Evolutionary conservation across 2,797 vertebrate species (phyloP).

Genomic region (Sylvilagus floridanus): DNA sequence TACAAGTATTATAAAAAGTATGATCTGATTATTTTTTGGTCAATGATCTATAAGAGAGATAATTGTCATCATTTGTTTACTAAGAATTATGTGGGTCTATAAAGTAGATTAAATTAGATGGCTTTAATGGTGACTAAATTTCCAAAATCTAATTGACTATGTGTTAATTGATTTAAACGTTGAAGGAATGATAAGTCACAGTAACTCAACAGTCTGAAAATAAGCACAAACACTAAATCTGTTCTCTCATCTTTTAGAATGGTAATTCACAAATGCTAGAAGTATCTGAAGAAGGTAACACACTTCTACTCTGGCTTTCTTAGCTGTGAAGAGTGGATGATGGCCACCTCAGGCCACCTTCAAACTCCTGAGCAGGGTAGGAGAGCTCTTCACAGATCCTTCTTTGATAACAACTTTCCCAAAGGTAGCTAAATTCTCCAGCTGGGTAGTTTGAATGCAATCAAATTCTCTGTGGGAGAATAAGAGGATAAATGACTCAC

Average conservation of each 20-base stretch:
- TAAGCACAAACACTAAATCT: not conserved
- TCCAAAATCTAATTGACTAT: not conserved
- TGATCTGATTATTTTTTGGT: slow-evolving; percentile 22
- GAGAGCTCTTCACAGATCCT: slow-evolving; percentile 65
- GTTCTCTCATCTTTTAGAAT: slow-evolving; percentile 44
- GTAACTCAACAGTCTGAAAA: not conserved
- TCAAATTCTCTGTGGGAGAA: slow-evolving; percentile 77
- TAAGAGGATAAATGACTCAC: slow-evolving; percentile 74
- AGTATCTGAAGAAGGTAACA: not conserved
- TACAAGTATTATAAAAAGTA: not conserved
- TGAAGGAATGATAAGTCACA: not conserved
- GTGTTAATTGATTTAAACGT: not conserved
- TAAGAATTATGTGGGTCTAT: slow-evolving; percentile 3
- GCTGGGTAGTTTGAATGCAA: slow-evolving; percentile 72
- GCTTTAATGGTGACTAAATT: slow-evolving; percentile 31
- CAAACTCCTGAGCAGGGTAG: not conserved
- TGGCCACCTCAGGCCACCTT: slow-evolving; percentile 41
- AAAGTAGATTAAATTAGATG: not conserved
- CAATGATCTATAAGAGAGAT: slow-evolving; percentile 22
- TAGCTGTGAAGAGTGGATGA: slow-evolving; percentile 47
- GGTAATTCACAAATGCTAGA: not conserved
- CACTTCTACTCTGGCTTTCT: not conserved
- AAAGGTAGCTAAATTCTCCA: slow-evolving; percentile 71
- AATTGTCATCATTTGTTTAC: slow-evolving; percentile 30
- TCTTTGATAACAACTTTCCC: slow-evolving; percentile 57